phyloP scores from a whole-genome alignment of 2,113 vertebrate genomes.

The Tachycineta bicolor region DNA sequence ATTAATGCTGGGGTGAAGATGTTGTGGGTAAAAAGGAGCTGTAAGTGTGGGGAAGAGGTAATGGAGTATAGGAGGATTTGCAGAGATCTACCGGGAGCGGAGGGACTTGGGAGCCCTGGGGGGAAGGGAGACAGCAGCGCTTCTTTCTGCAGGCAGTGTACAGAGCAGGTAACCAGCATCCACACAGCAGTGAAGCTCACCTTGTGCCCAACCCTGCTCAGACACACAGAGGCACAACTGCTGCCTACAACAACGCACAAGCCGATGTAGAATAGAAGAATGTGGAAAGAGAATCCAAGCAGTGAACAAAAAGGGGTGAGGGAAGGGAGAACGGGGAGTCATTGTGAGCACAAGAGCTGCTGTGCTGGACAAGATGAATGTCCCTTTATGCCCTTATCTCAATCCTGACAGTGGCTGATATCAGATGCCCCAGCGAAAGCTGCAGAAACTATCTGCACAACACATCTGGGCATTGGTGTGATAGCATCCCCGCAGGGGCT shows the following conservation, averaged over 20 bases:
- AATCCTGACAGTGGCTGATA: not conserved
- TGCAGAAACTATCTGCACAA: not conserved
- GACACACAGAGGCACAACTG: not conserved
- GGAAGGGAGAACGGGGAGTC: not conserved
- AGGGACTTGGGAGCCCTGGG: not conserved
- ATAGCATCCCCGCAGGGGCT: not conserved
- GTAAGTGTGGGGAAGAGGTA: not conserved
- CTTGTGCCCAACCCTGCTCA: not conserved
- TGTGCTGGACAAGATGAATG: not conserved
- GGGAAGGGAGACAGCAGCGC: accelerated
- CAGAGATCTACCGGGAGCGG: not conserved
- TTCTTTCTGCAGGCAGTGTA: not conserved
- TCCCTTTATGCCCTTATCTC: conserved; percentile 34
- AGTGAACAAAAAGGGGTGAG: not conserved
- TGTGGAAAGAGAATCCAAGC: not conserved
- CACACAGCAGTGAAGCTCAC: not conserved
- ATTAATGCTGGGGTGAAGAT: not conserved
- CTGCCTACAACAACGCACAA: not conserved
- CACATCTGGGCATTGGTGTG: not conserved
- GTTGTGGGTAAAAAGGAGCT: not conserved
- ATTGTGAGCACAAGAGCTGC: not conserved
- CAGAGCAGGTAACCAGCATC: not conserved
- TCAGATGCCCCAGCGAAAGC: not conserved
- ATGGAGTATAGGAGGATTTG: not conserved
- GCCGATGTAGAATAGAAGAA: not conserved